Base-by-base conservation (phyloP, 2,888 invertebrate species). In the Operophtera brumata region DNA sequence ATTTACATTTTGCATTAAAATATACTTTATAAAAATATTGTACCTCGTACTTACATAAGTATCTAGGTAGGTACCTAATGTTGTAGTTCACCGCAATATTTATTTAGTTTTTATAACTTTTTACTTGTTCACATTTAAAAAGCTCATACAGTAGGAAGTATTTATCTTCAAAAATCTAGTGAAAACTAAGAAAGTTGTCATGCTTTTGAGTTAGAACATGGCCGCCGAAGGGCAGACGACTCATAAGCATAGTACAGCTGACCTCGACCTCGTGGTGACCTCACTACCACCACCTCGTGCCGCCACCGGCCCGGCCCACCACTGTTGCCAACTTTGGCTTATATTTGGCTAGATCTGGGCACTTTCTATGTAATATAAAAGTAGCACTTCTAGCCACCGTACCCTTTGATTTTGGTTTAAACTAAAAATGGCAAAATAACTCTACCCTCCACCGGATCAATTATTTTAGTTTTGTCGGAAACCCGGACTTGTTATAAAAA, bases 251-350 rank as follows among this genome's bases (percentile, higher is more conserved):
- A 60, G 51, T 46, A 73, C 69, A 66, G 64, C 37, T 54, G 77
- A 59, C 82, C 81, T 75, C 77, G 78, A 80, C 79, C 78, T 67
- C 69, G 55, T 40, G 50, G 50, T 59, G 65, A 62, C 61, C 62
- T 59, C 62, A 59, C 61, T 64, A 59, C 63, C 62, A 54, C 65
- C 67, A 44, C 14, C 45, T 41, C 44, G 34, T 77, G 77, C 80
- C 75, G 71, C 75, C 75, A 78, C 73, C 69, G 59, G 39, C 53
- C 62, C 61, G 56, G 26, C 47, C 20, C 48, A 40, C 45, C 51
- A 52, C 47, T 54, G 59, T 64, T 64, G 59, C 71, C 70, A 66
- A 67, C 65, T 45, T 20, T 1, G 25, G 20, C 11, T 14, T 10
- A n/a, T 10, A 2, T 39, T 41, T 47, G 2, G 46, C 14, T 47